Percentiles rank a stretch among this genome's conserved stretches.
phyloP scores from a whole-genome alignment of 2,797 vertebrate species.

The Orestias chungarensis region DNA sequence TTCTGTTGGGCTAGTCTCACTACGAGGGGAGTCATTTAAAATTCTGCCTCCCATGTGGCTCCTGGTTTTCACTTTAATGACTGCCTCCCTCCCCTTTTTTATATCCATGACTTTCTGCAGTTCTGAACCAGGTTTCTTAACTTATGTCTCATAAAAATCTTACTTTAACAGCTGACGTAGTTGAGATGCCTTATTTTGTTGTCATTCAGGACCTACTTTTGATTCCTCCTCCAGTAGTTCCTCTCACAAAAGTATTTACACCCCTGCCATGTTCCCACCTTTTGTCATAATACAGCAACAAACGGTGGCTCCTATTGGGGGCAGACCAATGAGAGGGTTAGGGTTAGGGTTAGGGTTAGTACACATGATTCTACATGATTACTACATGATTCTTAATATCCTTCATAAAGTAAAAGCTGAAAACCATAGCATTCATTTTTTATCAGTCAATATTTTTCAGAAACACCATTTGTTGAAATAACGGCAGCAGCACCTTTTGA shows the following conservation, averaged over 20 bases:
- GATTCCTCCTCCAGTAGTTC: slow-evolving; percentile 3
- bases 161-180: slow-evolving; percentile 31
- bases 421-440: neutral
- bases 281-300: neutral
- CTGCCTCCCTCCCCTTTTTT: slow-evolving; percentile 60
- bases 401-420: neutral
- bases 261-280: neutral
- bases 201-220: slow-evolving; percentile 33
- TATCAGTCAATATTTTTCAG: neutral
- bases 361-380: no score
- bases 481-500: neutral
- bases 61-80: slow-evolving; percentile 86
- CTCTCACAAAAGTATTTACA: neutral
- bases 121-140: slow-evolving; percentile 52
- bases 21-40: slow-evolving; percentile 85
- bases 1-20: slow-evolving; percentile 79
- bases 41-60: slow-evolving; percentile 85
- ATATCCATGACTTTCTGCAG: slow-evolving; percentile 55
- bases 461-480: neutral
- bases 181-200: slow-evolving; percentile 38
- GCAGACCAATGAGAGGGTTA: neutral
- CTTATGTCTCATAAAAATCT: slow-evolving; percentile 35
- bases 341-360: no score
- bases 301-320: no score
- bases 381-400: neutral